These are phyloP conservation scores for Delichon dasypus DNA, from an alignment of 2,797 vertebrate genomes.

Conservation along the genomic window DNA sequence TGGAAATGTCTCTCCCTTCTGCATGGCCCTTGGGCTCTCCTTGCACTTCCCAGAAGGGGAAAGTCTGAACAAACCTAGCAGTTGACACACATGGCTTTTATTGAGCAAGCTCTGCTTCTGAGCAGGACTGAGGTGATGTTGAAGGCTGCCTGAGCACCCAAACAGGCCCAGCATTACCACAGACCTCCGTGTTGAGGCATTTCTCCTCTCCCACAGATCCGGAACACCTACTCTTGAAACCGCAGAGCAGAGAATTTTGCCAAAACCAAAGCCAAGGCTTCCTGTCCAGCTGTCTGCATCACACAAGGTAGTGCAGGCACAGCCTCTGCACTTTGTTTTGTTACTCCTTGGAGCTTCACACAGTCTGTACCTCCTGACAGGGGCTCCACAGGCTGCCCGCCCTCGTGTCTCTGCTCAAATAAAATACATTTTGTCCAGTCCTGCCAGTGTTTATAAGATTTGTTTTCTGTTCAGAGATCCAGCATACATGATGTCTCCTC, in stretches of 20 bases:
- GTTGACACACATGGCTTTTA: background rate
- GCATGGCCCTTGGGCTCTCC: background rate
- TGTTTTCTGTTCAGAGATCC: constrained; percentile 44
- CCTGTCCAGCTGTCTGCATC: background rate
- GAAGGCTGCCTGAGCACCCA: background rate
- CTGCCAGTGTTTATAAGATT: background rate
- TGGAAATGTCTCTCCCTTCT: background rate
- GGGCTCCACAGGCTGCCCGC: background rate
- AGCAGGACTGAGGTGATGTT: background rate
- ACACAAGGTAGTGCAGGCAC: constrained; percentile 42
- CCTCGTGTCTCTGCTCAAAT: background rate
- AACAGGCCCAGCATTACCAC: background rate
- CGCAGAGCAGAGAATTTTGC: background rate
- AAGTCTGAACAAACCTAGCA: background rate
- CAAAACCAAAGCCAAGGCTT: background rate
- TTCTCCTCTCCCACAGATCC: constrained; percentile 23
- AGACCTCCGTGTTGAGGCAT: background rate
- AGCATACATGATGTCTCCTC: constrained; percentile 40
- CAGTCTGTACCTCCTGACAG: background rate
- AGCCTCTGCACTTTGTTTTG: background rate
- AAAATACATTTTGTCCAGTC: background rate
- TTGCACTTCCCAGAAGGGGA: background rate
- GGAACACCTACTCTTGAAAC: background rate
- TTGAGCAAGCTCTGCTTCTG: background rate
- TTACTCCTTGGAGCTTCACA: background rate